These are phyloP conservation scores for Tuta absoluta DNA, from an alignment of 2,888 invertebrate species.

Conservation along the genomic window DNA sequence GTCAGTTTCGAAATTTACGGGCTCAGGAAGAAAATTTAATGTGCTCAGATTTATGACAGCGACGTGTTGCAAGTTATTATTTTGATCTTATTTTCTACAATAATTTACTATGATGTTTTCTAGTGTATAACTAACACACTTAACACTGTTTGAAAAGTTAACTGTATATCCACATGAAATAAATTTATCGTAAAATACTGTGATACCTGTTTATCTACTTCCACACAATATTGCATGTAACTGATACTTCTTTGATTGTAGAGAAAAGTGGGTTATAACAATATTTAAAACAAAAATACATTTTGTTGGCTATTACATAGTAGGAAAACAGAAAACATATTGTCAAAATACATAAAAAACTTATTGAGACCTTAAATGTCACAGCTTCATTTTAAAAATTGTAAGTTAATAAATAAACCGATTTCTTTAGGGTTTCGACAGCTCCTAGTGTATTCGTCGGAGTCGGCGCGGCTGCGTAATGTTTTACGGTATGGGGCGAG, in stretches of 20 bases:
- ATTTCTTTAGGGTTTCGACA: slow-evolving; percentile 56
- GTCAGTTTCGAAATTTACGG: slow-evolving; percentile 68
- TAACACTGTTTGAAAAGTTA: neutral
- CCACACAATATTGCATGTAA: no score
- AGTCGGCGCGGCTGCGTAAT: slow-evolving; percentile 76
- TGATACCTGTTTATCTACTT: no score
- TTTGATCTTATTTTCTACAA: neutral
- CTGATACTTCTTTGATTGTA: no score
- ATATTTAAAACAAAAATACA: no score
- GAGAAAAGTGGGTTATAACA: no score
- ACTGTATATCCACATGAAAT: neutral
- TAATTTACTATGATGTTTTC: slow-evolving; percentile 30
- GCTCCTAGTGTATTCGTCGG: slow-evolving; percentile 64
- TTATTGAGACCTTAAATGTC: no score
- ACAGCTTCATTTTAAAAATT: no score
- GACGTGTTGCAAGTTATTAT: slow-evolving; percentile 34
- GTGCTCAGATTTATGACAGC: slow-evolving; percentile 52
- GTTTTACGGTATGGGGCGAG: slow-evolving; percentile 81
- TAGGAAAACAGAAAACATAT: no score
- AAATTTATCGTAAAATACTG: no score
- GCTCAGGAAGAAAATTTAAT: slow-evolving; percentile 58
- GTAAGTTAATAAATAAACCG: no score
- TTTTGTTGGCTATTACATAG: no score
- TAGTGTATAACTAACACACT: neutral
- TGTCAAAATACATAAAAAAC: no score